A percentile compares a stretch with the other conserved stretches of the same genome.
phyloP scores from a whole-genome alignment of 2,888 invertebrate species.

The Caenorhabditis afra region DNA sequence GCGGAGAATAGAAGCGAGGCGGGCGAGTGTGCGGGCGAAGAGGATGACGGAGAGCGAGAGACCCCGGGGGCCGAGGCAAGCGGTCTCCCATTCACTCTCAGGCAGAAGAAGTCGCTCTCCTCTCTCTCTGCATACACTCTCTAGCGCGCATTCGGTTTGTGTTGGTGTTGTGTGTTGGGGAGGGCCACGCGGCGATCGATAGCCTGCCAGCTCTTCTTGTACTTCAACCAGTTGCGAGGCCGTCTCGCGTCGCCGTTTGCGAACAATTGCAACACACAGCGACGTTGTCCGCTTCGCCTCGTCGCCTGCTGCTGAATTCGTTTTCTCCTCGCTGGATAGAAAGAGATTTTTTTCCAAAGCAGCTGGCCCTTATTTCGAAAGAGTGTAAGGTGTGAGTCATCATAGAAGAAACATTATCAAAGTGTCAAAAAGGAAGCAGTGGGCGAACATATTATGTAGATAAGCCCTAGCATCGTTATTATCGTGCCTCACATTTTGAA shows the following conservation, averaged over 20 bases:
- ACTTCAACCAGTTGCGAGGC: slow-evolving; percentile 56
- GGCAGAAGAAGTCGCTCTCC: slow-evolving; percentile 1
- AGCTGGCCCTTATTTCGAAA: no score
- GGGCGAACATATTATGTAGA: no score
- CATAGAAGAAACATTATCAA: no score
- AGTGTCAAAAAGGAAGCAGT: no score
- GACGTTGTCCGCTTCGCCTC: not conserved
- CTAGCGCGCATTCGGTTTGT: slow-evolving; percentile 42
- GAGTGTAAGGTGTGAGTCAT: no score
- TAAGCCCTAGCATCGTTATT: no score
- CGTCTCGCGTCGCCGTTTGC: slow-evolving; percentile 19
- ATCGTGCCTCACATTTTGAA: not conserved
- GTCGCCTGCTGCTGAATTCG: not conserved
- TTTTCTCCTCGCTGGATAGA: not conserved
- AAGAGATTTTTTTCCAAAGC: not conserved
- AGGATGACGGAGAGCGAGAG: no score
- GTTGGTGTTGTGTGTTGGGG: slow-evolving; percentile 43
- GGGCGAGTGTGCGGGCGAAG: slow-evolving; percentile 19
- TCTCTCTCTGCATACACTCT: slow-evolving; percentile 18
- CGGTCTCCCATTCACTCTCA: slow-evolving; percentile 2
- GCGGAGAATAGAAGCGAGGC: slow-evolving; percentile 7
- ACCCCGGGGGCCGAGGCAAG: slow-evolving; percentile 28
- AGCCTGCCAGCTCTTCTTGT: slow-evolving; percentile 56
- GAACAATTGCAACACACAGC: slow-evolving; percentile 45
- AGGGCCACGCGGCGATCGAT: slow-evolving; percentile 38